phyloP scores from a whole-genome alignment of 2,888 invertebrate genomes.

The Zaprionus lineosus region DNA sequence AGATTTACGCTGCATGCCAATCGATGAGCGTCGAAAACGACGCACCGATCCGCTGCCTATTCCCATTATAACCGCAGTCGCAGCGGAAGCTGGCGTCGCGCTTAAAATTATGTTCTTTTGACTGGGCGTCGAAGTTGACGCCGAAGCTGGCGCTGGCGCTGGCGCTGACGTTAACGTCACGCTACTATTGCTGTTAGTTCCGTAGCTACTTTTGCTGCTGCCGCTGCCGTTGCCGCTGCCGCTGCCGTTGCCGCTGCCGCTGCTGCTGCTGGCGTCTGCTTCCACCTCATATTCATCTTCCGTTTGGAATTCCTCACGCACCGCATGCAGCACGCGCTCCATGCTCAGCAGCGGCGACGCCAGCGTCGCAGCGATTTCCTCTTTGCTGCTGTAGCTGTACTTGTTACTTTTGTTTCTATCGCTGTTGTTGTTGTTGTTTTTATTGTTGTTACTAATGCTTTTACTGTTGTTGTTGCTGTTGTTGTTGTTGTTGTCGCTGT shows the following conservation, averaged over 20 bases:
- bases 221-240: conserved; percentile 13
- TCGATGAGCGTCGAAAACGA: conserved; percentile 78
- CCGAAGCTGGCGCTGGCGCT: conserved; percentile 14
- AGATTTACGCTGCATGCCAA: conserved; percentile 80
- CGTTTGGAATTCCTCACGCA: conserved; percentile 74
- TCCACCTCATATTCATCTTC: conserved; percentile 55
- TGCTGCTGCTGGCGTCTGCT: background rate
- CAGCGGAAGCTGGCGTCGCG: conserved; percentile 4
- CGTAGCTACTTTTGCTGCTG: conserved; percentile 19
- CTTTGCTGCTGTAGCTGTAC: conserved; percentile 24
- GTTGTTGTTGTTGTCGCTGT: conserved; percentile 41
- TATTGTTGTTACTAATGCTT: conserved; percentile 9
- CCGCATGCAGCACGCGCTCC: conserved; percentile 74
- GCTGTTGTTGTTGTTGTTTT: conserved; percentile 1
- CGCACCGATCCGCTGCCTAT: conserved; percentile 33
- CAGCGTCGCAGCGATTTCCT: too few species aligned
- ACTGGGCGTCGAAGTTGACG: conserved; percentile 34
- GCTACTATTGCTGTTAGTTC: conserved; percentile 17
- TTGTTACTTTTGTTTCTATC: too few species aligned
- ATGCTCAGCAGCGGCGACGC: conserved; percentile 60
- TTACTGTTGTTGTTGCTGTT: conserved; percentile 18
- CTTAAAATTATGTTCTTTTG: conserved; percentile 27
- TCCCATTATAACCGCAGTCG: too few species aligned
- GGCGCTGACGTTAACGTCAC: conserved; percentile 11
- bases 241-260: conserved; percentile 16